These are phyloP conservation scores for Tachina grossa DNA, from an alignment of 2,888 invertebrate genomes.

Conservation along the genomic window DNA sequence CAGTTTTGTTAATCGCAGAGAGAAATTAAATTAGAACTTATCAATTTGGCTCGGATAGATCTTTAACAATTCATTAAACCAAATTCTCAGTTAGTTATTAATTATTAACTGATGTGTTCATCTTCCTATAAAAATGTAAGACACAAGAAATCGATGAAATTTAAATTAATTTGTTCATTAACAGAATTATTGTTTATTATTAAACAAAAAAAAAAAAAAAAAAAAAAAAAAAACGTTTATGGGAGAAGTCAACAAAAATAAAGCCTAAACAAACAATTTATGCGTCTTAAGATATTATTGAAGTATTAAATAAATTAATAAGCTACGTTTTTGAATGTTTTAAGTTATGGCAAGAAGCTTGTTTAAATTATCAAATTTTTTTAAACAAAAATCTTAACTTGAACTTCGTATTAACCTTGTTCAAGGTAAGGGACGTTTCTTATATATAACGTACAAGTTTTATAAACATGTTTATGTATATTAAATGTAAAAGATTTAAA, in stretches of 20 bases:
- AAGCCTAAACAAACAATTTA: constrained; percentile 8
- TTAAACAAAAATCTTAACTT: too few relatives aligned
- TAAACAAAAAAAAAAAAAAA: too few relatives aligned
- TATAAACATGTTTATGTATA: too few relatives aligned
- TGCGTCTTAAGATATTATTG: background rate
- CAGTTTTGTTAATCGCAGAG: too few relatives aligned
- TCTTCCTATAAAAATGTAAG: constrained; percentile 23
- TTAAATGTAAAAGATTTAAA: too few relatives aligned
- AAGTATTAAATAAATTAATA: constrained; percentile 6
- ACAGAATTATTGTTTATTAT: background rate
- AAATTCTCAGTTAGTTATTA: constrained; percentile 1
- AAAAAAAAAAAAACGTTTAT: background rate
- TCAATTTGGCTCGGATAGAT: too few relatives aligned
- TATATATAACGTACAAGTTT: too few relatives aligned
- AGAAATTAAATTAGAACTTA: too few relatives aligned
- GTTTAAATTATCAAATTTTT: too few relatives aligned
- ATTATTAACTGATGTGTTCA: constrained; percentile 43
- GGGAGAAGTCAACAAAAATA: background rate
- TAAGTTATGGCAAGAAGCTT: background rate
- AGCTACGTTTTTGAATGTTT: background rate
- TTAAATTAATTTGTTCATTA: background rate
- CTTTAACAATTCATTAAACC: background rate
- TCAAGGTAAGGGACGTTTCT: too few relatives aligned
- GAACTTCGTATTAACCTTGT: too few relatives aligned
- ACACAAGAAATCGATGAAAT: background rate